phyloP scores from a whole-genome alignment of 2,797 vertebrate species.

The Botia almorhae region DNA sequence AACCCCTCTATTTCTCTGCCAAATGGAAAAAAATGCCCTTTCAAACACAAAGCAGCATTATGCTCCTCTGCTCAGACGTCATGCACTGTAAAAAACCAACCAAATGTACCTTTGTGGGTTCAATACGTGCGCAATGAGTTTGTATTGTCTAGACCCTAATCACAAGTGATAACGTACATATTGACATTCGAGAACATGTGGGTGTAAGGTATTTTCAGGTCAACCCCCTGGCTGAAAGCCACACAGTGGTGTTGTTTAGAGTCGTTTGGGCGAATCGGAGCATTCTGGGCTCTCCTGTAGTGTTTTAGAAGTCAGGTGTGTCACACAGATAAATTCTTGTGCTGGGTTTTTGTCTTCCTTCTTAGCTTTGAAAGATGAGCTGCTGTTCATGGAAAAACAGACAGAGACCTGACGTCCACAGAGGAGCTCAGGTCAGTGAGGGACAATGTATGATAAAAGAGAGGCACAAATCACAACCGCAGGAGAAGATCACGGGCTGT shows the following conservation, averaged over 20 bases:
- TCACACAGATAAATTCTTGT: slow-evolving; percentile 45
- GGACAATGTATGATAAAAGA: neutral
- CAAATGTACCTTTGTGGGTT: slow-evolving; percentile 11
- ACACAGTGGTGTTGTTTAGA: slow-evolving; percentile 38
- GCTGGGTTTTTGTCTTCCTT: slow-evolving; percentile 49
- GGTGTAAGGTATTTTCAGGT: neutral
- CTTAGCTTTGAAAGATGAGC: slow-evolving; percentile 52
- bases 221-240: slow-evolving; percentile 11
- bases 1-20: slow-evolving; percentile 61
- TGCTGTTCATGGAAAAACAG: slow-evolving; percentile 25
- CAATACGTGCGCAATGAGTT: neutral
- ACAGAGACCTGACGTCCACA: slow-evolving; percentile 25
- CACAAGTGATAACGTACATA: slow-evolving; percentile 67
- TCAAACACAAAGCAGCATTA: slow-evolving; percentile 64
- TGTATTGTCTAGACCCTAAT: slow-evolving; percentile 17
- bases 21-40: slow-evolving; percentile 60
- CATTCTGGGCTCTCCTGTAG: neutral
- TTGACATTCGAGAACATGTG: slow-evolving; percentile 69
- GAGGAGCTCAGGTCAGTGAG: slow-evolving; percentile 34
- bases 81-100: slow-evolving; percentile 18
- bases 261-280: slow-evolving; percentile 16
- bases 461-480: neutral
- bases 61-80: slow-evolving; percentile 55
- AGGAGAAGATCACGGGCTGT: neutral
- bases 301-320: slow-evolving; percentile 10